Percentiles rank a stretch among this genome's conserved stretches.
phyloP scores from a whole-genome alignment of 2,113 vertebrate genomes.

The Psettodes erumei region DNA sequence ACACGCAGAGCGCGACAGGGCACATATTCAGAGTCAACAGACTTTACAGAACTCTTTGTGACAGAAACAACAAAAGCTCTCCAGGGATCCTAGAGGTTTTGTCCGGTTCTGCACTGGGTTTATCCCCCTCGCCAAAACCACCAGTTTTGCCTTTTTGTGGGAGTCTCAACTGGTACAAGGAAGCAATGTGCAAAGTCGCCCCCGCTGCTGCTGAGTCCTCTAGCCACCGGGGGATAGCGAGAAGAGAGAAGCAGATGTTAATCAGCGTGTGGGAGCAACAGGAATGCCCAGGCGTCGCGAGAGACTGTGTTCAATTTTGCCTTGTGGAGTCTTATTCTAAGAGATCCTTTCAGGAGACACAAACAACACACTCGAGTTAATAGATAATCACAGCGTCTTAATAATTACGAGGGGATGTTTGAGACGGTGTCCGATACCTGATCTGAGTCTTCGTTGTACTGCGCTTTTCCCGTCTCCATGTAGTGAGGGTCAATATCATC shows the following conservation, averaged over 20 bases:
- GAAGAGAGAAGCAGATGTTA: constrained; percentile 65
- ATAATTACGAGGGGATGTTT: not conserved
- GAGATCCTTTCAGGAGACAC: constrained; percentile 71
- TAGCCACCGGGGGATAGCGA: constrained; percentile 49
- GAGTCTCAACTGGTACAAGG: constrained; percentile 34
- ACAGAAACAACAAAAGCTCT: constrained; percentile 62
- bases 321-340: constrained; percentile 64
- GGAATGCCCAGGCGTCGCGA: constrained; percentile 39
- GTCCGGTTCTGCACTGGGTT: constrained; percentile 18
- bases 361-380: constrained; percentile 6
- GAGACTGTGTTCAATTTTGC: constrained; percentile 39
- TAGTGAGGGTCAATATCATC: constrained; percentile 83
- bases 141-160: constrained; percentile 18
- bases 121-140: constrained; percentile 22
- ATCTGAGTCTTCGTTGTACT: constrained; percentile 93
- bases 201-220: constrained; percentile 43
- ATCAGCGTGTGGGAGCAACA: constrained; percentile 57
- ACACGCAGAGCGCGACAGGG: constrained; percentile 48
- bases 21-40: constrained; percentile 53
- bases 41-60: constrained; percentile 57
- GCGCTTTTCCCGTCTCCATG: constrained; percentile 75
- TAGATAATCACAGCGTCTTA: not conserved
- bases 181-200: constrained; percentile 35
- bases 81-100: constrained; percentile 37
- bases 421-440: constrained; percentile 81